Base-by-base conservation (phyloP, 2,113 vertebrate genomes). In the Speoplatyrhinus poulsoni region DNA sequence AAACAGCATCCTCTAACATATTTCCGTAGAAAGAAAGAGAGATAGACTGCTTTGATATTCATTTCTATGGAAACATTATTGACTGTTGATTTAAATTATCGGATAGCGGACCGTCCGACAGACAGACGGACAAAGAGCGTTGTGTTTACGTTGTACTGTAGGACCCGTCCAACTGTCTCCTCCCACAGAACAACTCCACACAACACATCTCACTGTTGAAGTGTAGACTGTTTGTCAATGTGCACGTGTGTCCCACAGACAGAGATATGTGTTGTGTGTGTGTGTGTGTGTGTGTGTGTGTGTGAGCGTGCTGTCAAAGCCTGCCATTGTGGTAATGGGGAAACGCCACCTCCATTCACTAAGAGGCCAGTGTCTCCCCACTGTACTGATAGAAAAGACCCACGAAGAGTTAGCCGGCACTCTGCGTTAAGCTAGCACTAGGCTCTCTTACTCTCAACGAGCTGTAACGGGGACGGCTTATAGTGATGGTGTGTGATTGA, bases 321-420 rank as follows among this genome's bases (percentile, higher is more conserved):
- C 67, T 32, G 60, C 59, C 69, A 86, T 88, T 91, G 90, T 90
- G 67, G 77, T 62, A 70, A 50, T 86, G 66, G 72, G 84, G 79
- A 91, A 86, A 83, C 55, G 50, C 81, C 71, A 76, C 60, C 83
- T 85, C 79, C 59, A 75, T 84, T 83, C 77, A 83, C 80, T 63
- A 57, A 83, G 78, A 78, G 72, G 80, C 76, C 85, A 78, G 80
- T 50, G 65, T 75, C 77, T 78, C 36, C 72, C 61, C 57, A 76
- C 68, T 74, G 72, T 72, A 79, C 77, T 75, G 72, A 58, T 5
- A 63, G 32, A 71, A 49, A 61, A 13, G 47, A 17, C 4, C 69
- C 56, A 62, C 70, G 75, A 78, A 75, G 70, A 73, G 56, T 81
- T 48, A 67, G 56, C 13, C 36, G 66, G 64, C 65, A 55, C 78